Evolutionary conservation across 2,113 vertebrate genomes (phyloP).

Genomic region (Misgurnus anguillicaudatus): DNA sequence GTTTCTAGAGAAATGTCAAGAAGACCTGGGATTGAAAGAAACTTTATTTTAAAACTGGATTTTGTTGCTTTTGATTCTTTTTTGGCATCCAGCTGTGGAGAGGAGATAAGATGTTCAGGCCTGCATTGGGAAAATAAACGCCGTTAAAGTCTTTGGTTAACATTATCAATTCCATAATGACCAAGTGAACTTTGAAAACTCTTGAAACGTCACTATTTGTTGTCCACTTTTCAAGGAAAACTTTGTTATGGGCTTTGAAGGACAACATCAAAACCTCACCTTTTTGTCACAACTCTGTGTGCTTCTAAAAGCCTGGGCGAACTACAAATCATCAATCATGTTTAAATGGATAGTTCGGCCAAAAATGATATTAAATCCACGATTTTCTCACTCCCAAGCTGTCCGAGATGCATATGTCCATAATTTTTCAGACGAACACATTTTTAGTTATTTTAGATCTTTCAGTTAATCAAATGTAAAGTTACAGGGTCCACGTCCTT

Average conservation of each 20-base stretch:
- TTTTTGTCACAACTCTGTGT: too few species aligned
- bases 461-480: too few species aligned
- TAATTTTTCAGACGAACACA: too few species aligned
- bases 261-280: not conserved
- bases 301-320: not conserved
- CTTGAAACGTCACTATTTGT: not conserved
- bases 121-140: not conserved
- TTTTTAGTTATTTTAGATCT: too few species aligned
- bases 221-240: not conserved
- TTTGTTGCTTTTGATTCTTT: constrained; percentile 20
- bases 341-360: too few species aligned
- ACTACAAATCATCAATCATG: not conserved
- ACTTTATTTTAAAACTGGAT: constrained; percentile 13
- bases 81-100: constrained; percentile 18
- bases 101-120: constrained; percentile 17
- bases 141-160: not conserved
- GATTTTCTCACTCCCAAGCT: too few species aligned
- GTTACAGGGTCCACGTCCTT: too few species aligned
- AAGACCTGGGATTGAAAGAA: not conserved
- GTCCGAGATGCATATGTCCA: too few species aligned
- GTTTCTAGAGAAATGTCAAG: constrained; percentile 32
- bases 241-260: not conserved
- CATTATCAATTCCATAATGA: not conserved
- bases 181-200: not conserved
- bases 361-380: too few species aligned